These are phyloP conservation scores for Galeruca laticollis DNA, from an alignment of 2,888 invertebrate species.

Conservation along the genomic window DNA sequence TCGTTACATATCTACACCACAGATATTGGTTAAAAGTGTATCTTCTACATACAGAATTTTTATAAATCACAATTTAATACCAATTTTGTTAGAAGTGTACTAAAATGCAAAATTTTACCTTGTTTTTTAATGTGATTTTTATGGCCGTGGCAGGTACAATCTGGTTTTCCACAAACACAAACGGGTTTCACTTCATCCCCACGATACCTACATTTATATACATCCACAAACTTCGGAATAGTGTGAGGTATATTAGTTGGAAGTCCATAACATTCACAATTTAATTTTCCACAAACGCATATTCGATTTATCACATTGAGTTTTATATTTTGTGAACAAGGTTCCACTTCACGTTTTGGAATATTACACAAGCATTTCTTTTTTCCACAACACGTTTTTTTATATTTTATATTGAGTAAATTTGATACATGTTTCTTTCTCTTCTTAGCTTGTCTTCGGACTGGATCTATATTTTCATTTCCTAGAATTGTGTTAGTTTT, in stretches of 20 bases:
- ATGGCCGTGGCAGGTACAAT: neutral
- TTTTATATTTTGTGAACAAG: neutral
- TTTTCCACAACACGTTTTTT: conserved; percentile 7
- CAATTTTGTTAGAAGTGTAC: too few relatives aligned
- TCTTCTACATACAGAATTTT: too few relatives aligned
- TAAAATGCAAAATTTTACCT: too few relatives aligned
- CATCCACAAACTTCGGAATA: neutral
- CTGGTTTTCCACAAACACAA: conserved; percentile 7
- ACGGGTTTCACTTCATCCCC: neutral
- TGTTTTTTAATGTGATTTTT: neutral
- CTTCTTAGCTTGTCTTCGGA: neutral
- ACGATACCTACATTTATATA: conserved; percentile 1
- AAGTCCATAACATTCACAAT: neutral
- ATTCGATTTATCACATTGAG: neutral
- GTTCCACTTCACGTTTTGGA: neutral
- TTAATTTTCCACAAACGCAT: neutral
- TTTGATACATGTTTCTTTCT: neutral
- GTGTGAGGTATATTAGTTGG: neutral
- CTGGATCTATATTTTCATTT: neutral
- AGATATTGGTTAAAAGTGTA: too few relatives aligned
- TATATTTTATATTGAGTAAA: neutral
- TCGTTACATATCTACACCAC: too few relatives aligned
- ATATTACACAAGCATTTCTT: neutral
- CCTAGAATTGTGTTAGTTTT: neutral
- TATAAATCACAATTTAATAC: too few relatives aligned